Evolutionary conservation across 1,140 invertebrate genomes (phyloP).

Genomic region (Rhopalosiphum maidis): DNA sequence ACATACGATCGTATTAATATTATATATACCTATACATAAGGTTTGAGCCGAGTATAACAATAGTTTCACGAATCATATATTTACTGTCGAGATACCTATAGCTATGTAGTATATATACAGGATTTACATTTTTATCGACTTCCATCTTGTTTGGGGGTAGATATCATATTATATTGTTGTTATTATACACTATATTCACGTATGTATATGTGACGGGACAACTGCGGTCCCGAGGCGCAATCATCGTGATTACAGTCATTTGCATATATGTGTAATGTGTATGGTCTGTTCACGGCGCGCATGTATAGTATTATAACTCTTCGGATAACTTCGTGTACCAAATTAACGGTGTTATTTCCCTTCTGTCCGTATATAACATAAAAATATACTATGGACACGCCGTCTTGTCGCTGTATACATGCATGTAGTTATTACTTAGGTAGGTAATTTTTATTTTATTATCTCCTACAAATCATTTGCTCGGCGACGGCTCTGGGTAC

Average conservation of each 20-base stretch:
- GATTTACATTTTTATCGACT: constrained; percentile 52
- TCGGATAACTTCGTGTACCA: constrained; percentile 28
- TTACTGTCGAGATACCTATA: not conserved
- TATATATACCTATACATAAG: not conserved
- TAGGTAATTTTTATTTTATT: constrained; percentile 31
- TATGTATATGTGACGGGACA: not conserved
- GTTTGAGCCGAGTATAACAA: constrained; percentile 16
- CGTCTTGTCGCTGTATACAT: not conserved
- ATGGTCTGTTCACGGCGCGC: not conserved
- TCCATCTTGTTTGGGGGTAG: constrained; percentile 46
- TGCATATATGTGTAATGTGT: constrained; percentile 36
- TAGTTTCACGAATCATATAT: not conserved
- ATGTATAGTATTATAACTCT: constrained; percentile 14
- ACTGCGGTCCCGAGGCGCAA: constrained; percentile 48
- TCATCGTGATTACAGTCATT: constrained; percentile 57
- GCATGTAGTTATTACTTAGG: constrained; percentile 2
- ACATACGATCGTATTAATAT: not conserved
- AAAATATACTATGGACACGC: not conserved
- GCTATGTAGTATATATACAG: not conserved
- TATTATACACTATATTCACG: not conserved
- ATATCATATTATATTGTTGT: constrained; percentile 23
- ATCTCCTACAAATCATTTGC: constrained; percentile 45
- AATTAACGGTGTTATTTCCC: constrained; percentile 57
- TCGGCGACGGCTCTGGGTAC: not conserved
- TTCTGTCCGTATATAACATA: not conserved